Evolutionary conservation across 2,113 vertebrate genomes (phyloP).

Genomic region (Corvus hawaiiensis): DNA sequence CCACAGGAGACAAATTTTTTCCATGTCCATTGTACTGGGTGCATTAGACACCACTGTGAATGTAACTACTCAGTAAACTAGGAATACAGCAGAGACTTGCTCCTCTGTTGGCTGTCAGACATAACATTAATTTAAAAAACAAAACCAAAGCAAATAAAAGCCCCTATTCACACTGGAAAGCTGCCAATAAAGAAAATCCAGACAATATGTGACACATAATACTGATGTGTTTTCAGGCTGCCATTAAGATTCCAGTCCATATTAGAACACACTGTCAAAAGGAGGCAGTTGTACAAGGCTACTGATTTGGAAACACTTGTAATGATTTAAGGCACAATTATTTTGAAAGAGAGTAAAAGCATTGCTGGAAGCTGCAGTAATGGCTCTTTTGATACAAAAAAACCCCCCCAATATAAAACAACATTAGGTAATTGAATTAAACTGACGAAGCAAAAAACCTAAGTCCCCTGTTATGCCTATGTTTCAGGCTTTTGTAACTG

Average conservation of each 20-base stretch:
- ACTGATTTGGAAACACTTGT: constrained; percentile 25
- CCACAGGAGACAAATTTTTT: not conserved
- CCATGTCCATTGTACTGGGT: not conserved
- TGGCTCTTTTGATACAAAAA: not conserved
- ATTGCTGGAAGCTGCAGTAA: not conserved
- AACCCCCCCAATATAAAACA: not conserved
- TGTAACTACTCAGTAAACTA: not conserved
- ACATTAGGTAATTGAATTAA: not conserved
- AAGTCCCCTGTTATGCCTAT: not conserved
- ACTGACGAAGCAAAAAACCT: not conserved
- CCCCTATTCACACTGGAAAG: not conserved
- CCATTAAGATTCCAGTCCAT: constrained; percentile 45
- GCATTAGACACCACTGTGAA: not conserved
- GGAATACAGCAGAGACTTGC: not conserved
- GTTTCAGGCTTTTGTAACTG: not conserved
- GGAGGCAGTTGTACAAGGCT: not conserved
- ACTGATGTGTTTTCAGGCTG: constrained; percentile 3
- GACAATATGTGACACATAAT: constrained; percentile 24
- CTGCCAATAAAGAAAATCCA: constrained; percentile 1
- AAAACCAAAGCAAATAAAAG: not conserved
- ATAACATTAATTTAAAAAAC: not conserved
- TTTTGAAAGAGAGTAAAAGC: constrained; percentile 8
- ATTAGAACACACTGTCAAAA: constrained; percentile 8
- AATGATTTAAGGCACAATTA: constrained; percentile 37
- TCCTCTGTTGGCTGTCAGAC: not conserved